Evolutionary conservation across 23 tunicate genomes (phyloP), one percentile per base, ranked within the genome.

Genomic region (Halocynthia roretzi): DNA sequence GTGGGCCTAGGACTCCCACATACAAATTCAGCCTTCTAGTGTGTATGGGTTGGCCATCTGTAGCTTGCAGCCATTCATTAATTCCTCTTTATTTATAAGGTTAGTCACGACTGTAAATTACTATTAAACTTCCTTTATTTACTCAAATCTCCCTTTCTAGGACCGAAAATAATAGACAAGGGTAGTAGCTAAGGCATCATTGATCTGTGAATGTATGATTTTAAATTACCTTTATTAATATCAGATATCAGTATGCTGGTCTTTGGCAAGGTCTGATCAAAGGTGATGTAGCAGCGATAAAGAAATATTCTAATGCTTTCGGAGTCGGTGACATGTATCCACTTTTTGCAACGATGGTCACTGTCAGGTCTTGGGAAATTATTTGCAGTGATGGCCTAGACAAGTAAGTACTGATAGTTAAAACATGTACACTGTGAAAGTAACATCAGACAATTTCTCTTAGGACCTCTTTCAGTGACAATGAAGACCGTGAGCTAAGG

Each of bases 361-460:
- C 95, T 0, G 99, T 95, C 21, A 80, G 99, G 67, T 77, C 90
- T 23, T 94, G 99, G 99, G 83, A 94, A 55, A 90, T 81, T 9
- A 86, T 94, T 23, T 81, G 84, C 15, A 80, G 85, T 49, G 66
- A 81, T 23, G 95, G 99, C 23, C 77, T 93, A 14, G 56, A 71
- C 72, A 91, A 82, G 87, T 87, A 67, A 68, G 62, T 54, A 17
- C 15, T 71, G 5, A 68, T 68, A 68, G 19, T 22, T 4, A 68
- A 12, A 22, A 68, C 19, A 68, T 68, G 44, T 1, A 68, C 23
- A 19, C 2, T 19, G 72, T 19, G 44, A 12, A 18, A 1, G 44
- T 68, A 19, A 68, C 19, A 68, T 14, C 23, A 0, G 19, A 18
- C 14, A 22, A 55, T 75, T 77, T 7, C 5, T 61, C 20, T 53